Conservation (phyloP, 2,113 vertebrate genomes). For the Parus major region DNA sequence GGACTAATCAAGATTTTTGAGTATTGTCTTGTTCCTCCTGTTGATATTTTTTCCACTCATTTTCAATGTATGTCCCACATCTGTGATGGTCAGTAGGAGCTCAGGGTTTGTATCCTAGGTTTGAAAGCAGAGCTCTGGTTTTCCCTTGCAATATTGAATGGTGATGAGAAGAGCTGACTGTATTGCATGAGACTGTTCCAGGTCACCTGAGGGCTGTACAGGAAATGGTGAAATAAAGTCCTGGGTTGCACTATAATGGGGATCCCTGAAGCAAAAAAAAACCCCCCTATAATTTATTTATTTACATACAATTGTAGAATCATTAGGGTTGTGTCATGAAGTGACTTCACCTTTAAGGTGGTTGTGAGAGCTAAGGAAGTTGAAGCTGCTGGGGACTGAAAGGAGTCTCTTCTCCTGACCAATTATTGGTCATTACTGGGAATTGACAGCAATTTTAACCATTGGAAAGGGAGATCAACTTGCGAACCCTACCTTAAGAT, state of each 20-base stretch:
- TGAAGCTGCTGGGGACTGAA: too few relatives aligned
- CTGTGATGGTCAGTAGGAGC: not conserved
- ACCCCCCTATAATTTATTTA: not conserved
- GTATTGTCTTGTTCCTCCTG: not conserved
- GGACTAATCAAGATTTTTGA: not conserved
- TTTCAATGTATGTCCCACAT: not conserved
- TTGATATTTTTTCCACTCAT: not conserved
- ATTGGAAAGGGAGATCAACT: too few relatives aligned
- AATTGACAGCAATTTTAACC: too few relatives aligned
- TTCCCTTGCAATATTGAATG: accelerated
- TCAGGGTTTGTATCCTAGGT: not conserved
- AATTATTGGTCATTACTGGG: too few relatives aligned
- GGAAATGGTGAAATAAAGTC: not conserved
- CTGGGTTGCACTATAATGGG: not conserved
- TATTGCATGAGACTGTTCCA: not conserved
- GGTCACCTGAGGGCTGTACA: not conserved
- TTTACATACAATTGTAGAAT: not conserved
- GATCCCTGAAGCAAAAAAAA: not conserved
- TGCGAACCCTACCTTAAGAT: too few relatives aligned
- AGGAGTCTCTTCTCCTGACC: too few relatives aligned
- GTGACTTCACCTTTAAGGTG: too few relatives aligned
- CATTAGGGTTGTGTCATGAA: too few relatives aligned
- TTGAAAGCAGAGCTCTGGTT: not conserved
- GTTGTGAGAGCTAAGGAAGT: too few relatives aligned
- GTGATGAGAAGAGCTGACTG: not conserved